A percentile compares a stretch with the other conserved stretches of the same genome.
These are phyloP conservation scores for Grammomys surdaster DNA, from an alignment of 2,113 vertebrate species.

Conservation along the genomic window DNA sequence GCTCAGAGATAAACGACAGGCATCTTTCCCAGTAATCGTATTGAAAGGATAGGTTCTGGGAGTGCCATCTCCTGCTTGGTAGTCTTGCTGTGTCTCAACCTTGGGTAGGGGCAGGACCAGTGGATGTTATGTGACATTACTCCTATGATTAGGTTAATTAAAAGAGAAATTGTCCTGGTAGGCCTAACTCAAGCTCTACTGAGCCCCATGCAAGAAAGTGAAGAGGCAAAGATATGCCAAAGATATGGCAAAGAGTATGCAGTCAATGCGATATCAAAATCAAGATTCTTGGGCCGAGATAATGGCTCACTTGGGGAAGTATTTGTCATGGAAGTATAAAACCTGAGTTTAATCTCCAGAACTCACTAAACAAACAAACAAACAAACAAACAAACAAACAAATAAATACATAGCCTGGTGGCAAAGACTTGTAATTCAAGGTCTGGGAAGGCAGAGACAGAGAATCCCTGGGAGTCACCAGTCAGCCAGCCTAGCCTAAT, in stretches of 20 bases:
- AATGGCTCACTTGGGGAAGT: not conserved
- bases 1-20: not conserved
- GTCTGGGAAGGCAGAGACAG: not conserved
- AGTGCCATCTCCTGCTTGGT: not conserved
- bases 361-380: not conserved
- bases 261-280: not conserved
- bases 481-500: no score
- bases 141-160: not conserved
- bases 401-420: not conserved
- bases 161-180: slow-evolving; percentile 14
- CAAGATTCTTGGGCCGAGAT: not conserved
- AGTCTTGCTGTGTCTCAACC: not conserved
- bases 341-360: not conserved
- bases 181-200: not conserved
- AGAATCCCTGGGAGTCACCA: not conserved
- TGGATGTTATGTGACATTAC: not conserved
- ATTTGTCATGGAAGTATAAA: not conserved
- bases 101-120: not conserved
- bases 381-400: not conserved
- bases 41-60: not conserved
- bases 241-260: not conserved
- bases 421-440: not conserved
- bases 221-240: not conserved
- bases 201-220: slow-evolving; percentile 19
- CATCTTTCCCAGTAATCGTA: not conserved